Conservation (phyloP, 1,140 invertebrate genomes). For the Conus ventricosus region DNA sequence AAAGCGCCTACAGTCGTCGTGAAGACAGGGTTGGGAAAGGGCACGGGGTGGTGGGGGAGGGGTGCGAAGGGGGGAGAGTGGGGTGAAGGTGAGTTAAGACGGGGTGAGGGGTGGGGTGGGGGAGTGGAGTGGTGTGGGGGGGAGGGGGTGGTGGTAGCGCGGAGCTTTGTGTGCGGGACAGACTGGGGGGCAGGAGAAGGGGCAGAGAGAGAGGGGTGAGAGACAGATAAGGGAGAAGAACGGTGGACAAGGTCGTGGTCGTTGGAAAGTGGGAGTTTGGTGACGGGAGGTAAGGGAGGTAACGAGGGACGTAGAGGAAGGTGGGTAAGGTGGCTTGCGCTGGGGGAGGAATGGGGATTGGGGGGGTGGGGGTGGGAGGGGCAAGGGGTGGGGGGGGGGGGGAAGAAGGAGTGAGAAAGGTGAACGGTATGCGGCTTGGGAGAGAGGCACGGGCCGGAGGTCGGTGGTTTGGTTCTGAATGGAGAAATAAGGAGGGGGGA, state of each 20-base stretch:
- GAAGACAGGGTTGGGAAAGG: neutral
- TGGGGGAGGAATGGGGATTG: neutral
- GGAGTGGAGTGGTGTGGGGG: neutral
- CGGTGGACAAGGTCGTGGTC: neutral
- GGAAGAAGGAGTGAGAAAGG: too few species aligned
- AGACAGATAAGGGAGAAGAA: neutral
- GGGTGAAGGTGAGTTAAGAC: too few species aligned
- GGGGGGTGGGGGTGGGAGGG: too few species aligned
- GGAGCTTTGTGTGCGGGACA: neutral
- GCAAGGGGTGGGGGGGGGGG: too few species aligned
- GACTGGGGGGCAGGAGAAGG: neutral
- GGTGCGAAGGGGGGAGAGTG: neutral
- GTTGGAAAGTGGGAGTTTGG: neutral
- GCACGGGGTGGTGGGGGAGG: neutral
- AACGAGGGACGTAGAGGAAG: neutral
- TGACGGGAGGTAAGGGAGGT: neutral
- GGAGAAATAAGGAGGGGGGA: neutral
- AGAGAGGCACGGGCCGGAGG: neutral
- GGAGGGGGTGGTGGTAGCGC: neutral
- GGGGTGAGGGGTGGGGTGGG: neutral
- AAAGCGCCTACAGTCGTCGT: neutral
- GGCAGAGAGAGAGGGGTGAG: neutral
- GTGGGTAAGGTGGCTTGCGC: neutral
- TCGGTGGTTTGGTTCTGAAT: neutral
- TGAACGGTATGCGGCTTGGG: neutral